Conservation (phyloP, 1,140 invertebrate genomes). For the Diorhabda carinulata region DNA sequence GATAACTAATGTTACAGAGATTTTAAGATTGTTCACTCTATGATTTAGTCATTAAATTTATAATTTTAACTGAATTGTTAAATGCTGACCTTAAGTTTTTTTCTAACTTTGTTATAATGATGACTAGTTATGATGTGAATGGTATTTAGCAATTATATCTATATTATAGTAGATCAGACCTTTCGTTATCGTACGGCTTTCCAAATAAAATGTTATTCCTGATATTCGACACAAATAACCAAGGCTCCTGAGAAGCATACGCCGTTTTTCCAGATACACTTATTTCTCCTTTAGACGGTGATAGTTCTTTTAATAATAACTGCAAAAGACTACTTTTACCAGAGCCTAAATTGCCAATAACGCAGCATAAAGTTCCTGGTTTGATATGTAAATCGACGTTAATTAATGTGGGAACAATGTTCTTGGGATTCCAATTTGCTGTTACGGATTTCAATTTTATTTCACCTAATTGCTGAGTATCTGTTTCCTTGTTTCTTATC, state of each 20-base stretch:
- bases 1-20: neutral
- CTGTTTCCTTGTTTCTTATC: no score
- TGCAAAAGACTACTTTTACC: conserved; percentile 79
- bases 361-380: conserved; percentile 63
- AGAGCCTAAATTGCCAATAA: conserved; percentile 74
- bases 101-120: neutral
- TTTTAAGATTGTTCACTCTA: neutral
- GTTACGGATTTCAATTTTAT: conserved; percentile 52
- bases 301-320: conserved; percentile 58
- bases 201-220: conserved; percentile 81
- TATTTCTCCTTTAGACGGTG: conserved; percentile 57
- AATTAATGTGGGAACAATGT: conserved; percentile 58
- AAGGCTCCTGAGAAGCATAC: conserved; percentile 73
- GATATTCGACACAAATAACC: conserved; percentile 66
- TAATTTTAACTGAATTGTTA: neutral
- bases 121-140: neutral
- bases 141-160: neutral
- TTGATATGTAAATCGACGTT: conserved; percentile 60
- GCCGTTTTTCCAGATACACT: conserved; percentile 59
- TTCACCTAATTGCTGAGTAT: conserved; percentile 5
- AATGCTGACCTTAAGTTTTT: neutral
- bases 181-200: conserved; percentile 55
- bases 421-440: conserved; percentile 58
- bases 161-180: conserved; percentile 41
- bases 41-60: neutral